Evolutionary conservation across 2,113 vertebrate species (phyloP), one percentile per base, ranked within the genome.

Genomic region (Anguilla rostrata): DNA sequence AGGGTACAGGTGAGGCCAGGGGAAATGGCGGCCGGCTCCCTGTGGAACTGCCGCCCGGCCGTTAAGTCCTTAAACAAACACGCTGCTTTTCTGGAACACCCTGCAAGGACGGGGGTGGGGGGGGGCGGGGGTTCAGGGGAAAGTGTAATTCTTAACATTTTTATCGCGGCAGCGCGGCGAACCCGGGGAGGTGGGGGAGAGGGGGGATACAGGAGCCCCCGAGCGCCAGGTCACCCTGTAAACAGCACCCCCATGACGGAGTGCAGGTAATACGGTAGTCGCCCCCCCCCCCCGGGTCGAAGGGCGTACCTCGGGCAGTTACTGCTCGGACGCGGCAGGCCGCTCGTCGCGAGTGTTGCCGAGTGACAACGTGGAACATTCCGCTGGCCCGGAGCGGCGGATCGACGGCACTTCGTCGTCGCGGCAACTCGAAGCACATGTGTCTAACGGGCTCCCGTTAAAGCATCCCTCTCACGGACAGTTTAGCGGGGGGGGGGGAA

Each of bases 41-140:
- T 40, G 20, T 8, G 20, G 80, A 22, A 5, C 80, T 41, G 39
- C 20, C 34, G 43, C 43, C 9, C 1, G 41, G 81, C 46, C 41
- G 53, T 82, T 53, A 49, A 82, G 46, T 29, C 81, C 43, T 82
- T 82, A 82, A 82, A 29, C 46, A 82, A 81, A 22, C 80, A 81
- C 20, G 20, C 39, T 81, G 80, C 14, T 81, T 81, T 81, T 41
- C 4, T 81, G 80, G 60, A 66, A 66, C 9, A 20, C 18, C 60
- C 4, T 26, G 26, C n/a, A 11, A 75, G 8, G 71, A 29, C 11
- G 11, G 34, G 34, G 34, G 34, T 0, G 34, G 63, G 26, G 34
- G 34, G 34, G 34, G 34, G 34, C 0, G n/a, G 26, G n/a, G 22
- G 22, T 22, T 4, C 18, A 1, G n/a, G 71, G 26, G 71, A 34